These are phyloP conservation scores for Tryphoninae sp. DNA, from an alignment of 2,888 invertebrate genomes.

Conservation along the genomic window DNA sequence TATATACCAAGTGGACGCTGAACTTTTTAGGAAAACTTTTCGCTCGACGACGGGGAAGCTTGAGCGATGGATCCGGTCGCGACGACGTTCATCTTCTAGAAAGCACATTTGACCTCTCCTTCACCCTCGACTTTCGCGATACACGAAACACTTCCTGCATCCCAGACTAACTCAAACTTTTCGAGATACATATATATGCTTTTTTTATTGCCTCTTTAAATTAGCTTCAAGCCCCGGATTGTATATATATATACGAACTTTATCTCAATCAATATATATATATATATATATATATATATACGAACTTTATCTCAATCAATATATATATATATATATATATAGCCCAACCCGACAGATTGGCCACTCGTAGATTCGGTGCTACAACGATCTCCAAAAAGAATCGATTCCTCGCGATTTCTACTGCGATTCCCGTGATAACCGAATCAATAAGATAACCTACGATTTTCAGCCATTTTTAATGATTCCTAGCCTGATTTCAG, in stretches of 20 bases:
- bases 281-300: no score
- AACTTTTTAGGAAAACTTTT: conserved; percentile 39
- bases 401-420: no score
- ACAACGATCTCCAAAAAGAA: no score
- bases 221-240: background rate
- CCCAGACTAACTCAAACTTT: background rate
- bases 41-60: conserved; percentile 12
- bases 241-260: background rate
- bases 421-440: no score
- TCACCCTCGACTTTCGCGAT: background rate
- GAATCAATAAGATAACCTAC: no score
- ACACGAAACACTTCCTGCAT: background rate
- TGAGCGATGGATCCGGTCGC: background rate
- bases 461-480: no score
- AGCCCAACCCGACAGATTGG: no score
- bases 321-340: background rate
- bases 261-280: no score
- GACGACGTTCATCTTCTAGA: background rate
- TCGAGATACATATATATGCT: background rate
- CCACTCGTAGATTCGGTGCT: no score
- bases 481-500: no score
- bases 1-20: background rate
- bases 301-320: no score
- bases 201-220: background rate
- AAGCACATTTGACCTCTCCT: no score